Conservation (phyloP, 2,113 vertebrate genomes). For the Bufo bufo region DNA sequence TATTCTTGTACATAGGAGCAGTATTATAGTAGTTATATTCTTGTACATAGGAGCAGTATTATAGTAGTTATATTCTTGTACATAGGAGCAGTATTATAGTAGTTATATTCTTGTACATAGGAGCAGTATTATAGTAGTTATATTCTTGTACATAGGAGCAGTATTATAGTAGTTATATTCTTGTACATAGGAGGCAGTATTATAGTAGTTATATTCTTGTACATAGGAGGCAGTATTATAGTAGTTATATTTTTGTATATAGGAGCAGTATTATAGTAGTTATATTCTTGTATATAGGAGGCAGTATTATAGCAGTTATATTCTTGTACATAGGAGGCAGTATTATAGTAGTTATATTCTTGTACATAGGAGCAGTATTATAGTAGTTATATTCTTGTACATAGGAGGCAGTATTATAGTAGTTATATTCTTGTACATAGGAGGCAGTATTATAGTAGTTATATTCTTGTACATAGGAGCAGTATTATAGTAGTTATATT, state of each 20-base stretch:
- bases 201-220: conserved; percentile 11
- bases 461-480: too few relatives aligned
- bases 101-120: not conserved
- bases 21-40: too few relatives aligned
- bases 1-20: too few relatives aligned
- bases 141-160: not conserved
- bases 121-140: conserved; percentile 10
- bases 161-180: conserved; percentile 16
- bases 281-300: not conserved
- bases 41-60: too few relatives aligned
- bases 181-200: conserved; percentile 1
- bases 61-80: not conserved
- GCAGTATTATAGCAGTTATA: not conserved
- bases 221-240: conserved; percentile 4
- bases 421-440: too few relatives aligned
- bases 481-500: too few relatives aligned
- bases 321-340: too few relatives aligned
- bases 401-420: too few relatives aligned
- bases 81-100: conserved; percentile 12
- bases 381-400: too few relatives aligned
- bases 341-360: too few relatives aligned
- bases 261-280: conserved; percentile 12
- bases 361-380: too few relatives aligned
- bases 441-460: too few relatives aligned
- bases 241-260: not conserved